Conservation (phyloP, 1,140 invertebrate species). For the Macrobrachium rosenbergii region DNA sequence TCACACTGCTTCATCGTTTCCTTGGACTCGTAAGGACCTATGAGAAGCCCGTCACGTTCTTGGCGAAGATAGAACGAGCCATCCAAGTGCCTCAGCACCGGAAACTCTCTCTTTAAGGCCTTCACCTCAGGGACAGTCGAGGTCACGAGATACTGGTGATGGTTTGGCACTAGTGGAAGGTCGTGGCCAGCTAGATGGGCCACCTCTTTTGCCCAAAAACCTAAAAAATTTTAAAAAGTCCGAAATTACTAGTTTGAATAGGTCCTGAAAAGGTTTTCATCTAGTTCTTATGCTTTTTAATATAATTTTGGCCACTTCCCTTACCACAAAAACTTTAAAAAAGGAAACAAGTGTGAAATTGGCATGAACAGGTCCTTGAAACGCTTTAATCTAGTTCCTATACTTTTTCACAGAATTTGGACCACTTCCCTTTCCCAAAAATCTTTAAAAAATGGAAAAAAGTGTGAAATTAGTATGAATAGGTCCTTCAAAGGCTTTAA, state of each 20-base stretch:
- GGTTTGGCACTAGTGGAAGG: conserved; percentile 70
- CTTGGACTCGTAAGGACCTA: conserved; percentile 71
- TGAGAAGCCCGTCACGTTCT: conserved; percentile 70
- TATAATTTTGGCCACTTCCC: no score
- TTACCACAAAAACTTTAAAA: no score
- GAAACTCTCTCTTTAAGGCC: conserved; percentile 69
- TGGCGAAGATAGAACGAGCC: conserved; percentile 72
- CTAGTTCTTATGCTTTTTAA: no score
- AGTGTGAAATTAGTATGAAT: no score
- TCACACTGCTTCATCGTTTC: conserved; percentile 70
- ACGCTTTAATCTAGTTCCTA: no score
- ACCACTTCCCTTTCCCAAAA: no score
- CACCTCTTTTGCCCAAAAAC: conserved; percentile 71
- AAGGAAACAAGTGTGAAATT: no score
- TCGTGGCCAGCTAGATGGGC: conserved; percentile 68
- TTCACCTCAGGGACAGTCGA: conserved; percentile 69
- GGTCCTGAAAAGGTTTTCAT: background rate
- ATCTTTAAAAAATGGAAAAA: no score
- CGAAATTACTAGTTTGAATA: background rate
- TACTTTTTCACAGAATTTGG: no score
- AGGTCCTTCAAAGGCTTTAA: no score
- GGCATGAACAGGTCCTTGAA: no score
- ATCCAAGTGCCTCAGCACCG: conserved; percentile 72
- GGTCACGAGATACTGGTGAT: conserved; percentile 72
- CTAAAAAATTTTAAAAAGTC: conserved; percentile 65